phyloP scores from a whole-genome alignment of 2,113 vertebrate species.

The Hippoglossus stenolepis region DNA sequence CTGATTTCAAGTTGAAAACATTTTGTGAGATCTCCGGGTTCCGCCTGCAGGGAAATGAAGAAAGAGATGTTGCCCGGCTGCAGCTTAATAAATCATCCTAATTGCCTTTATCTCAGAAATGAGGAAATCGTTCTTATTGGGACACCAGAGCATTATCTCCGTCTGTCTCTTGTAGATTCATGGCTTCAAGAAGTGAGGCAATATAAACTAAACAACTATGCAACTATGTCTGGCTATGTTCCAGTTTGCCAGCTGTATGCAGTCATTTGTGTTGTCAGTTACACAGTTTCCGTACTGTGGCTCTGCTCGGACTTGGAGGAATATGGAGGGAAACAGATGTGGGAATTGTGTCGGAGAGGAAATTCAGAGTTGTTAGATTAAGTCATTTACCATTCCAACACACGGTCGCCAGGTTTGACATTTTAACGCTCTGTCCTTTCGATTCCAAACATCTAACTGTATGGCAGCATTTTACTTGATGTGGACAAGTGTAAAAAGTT shows the following conservation, averaged over 20 bases:
- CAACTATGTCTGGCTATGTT: slow-evolving; percentile 22
- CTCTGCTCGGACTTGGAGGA: slow-evolving; percentile 9
- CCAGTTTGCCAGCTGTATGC: slow-evolving; percentile 57
- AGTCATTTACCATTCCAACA: slow-evolving; percentile 16
- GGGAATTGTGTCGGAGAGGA: slow-evolving; percentile 5
- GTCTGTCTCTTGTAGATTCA: slow-evolving; percentile 32
- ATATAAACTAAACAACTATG: slow-evolving; percentile 41
- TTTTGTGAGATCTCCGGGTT: background rate
- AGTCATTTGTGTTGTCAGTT: slow-evolving; percentile 43
- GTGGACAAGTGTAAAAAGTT: background rate
- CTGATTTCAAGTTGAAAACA: background rate
- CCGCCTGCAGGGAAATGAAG: background rate
- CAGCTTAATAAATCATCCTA: background rate
- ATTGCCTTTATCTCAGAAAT: slow-evolving; percentile 19
- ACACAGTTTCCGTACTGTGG: slow-evolving; percentile 31
- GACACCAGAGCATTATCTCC: slow-evolving; percentile 5
- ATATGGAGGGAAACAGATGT: slow-evolving; percentile 58
- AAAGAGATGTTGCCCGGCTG: background rate
- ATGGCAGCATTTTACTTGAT: background rate
- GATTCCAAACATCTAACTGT: too few species aligned
- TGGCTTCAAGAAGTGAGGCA: slow-evolving; percentile 45
- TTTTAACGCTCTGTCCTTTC: too few species aligned
- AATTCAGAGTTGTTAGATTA: slow-evolving; percentile 25
- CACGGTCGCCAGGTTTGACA: background rate
- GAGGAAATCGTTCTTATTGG: slow-evolving; percentile 1